phyloP scores from a whole-genome alignment of 2,888 invertebrate species.

The Frankliniella intonsa region DNA sequence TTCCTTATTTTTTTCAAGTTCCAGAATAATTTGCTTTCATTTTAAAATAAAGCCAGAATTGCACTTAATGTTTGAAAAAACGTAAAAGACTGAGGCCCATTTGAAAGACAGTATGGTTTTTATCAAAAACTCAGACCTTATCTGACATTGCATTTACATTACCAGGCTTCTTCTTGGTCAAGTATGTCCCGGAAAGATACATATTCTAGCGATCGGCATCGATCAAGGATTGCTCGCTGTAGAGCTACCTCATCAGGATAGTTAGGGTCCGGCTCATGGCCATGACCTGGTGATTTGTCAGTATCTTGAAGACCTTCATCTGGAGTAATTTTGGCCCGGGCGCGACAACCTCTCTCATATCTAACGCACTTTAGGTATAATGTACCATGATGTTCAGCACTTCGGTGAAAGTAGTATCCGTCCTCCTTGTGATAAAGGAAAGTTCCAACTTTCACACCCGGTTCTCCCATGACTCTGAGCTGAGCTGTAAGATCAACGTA shows the following conservation, averaged over 20 bases:
- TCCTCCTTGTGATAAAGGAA: not conserved
- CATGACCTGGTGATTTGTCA: not conserved
- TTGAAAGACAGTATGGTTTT: too few relatives aligned
- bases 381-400: not conserved
- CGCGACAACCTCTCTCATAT: not conserved
- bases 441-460: too few relatives aligned
- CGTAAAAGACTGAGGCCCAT: too few relatives aligned
- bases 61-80: too few relatives aligned
- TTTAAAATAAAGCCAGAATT: too few relatives aligned
- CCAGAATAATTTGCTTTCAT: too few relatives aligned
- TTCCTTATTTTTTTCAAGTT: too few relatives aligned
- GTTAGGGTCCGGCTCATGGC: not conserved
- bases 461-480: too few relatives aligned
- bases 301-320: not conserved
- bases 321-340: not conserved
- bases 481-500: too few relatives aligned
- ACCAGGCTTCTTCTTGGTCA: not conserved
- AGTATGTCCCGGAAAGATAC: not conserved
- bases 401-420: not conserved
- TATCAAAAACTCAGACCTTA: not conserved
- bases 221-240: not conserved
- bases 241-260: not conserved
- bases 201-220: not conserved
- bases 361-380: not conserved
- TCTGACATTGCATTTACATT: not conserved